Conservation (phyloP, 2,113 vertebrate species). For the Apeltes quadracus region DNA sequence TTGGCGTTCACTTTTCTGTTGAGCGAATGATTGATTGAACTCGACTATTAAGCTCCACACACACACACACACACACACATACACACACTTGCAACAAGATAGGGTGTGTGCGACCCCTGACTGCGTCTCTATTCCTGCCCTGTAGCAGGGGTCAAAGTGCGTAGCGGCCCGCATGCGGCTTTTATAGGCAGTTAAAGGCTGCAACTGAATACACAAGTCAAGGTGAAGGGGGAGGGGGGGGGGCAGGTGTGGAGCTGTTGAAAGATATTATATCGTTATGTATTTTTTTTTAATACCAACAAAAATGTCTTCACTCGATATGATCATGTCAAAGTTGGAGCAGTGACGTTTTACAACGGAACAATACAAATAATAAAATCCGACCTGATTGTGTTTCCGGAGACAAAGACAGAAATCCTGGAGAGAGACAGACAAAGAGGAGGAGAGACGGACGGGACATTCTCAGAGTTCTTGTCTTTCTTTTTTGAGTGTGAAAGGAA, state of each 20-base stretch:
- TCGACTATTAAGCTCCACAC: background rate
- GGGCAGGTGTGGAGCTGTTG: constrained; percentile 14
- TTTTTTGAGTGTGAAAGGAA: constrained; percentile 62
- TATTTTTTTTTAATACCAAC: background rate
- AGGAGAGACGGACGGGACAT: constrained; percentile 23
- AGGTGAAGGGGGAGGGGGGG: constrained; percentile 68
- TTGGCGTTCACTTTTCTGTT: background rate
- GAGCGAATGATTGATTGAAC: background rate
- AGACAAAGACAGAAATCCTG: constrained; percentile 6
- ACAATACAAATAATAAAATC: background rate
- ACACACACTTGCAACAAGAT: constrained; percentile 49
- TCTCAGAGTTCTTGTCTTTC: constrained; percentile 48
- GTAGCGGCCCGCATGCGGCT: constrained; percentile 63
- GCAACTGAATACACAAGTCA: constrained; percentile 82
- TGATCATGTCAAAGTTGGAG: background rate
- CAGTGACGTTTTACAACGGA: background rate
- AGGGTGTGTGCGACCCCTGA: constrained; percentile 64
- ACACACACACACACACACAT: constrained; percentile 18
- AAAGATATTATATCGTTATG: constrained; percentile 5
- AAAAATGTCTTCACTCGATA: too few species aligned
- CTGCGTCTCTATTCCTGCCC: constrained; percentile 77
- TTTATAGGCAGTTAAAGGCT: constrained; percentile 80
- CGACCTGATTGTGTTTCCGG: background rate
- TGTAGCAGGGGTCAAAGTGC: constrained; percentile 73
- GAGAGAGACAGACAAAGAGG: background rate